A percentile compares a stretch with the other conserved stretches of the same genome.
Conservation (phyloP, 2,113 vertebrate species). For the Kryptolebias marmoratus region DNA sequence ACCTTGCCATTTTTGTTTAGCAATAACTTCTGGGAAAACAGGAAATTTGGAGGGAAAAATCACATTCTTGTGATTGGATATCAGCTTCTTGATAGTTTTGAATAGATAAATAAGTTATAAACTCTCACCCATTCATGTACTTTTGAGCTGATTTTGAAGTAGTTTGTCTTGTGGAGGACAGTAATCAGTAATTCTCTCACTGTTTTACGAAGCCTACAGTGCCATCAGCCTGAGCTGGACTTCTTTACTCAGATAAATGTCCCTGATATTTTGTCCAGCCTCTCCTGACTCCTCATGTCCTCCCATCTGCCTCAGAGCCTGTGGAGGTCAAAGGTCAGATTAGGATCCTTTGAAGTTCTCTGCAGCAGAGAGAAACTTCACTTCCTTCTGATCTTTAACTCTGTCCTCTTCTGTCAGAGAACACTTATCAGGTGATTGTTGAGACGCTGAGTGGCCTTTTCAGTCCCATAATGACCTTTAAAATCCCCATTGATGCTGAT, state of each 20-base stretch:
- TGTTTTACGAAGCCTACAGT: not conserved
- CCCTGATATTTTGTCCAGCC: conserved; percentile 18
- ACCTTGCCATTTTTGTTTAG: not conserved
- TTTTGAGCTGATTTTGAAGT: no score
- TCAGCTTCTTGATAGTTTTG: no score
- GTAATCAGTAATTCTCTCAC: no score
- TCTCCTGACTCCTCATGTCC: conserved; percentile 1
- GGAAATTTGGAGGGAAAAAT: no score
- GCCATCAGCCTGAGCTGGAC: not conserved
- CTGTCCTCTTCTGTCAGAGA: conserved; percentile 32
- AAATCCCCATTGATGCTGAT: not conserved
- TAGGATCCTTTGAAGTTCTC: conserved; percentile 58
- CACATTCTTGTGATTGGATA: no score
- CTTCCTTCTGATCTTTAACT: conserved; percentile 46
- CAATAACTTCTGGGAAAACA: no score
- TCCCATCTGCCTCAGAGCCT: conserved; percentile 18
- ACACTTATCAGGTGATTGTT: conserved; percentile 11
- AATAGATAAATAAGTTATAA: no score
- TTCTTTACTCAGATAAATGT: conserved; percentile 7
- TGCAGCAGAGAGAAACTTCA: conserved; percentile 26
- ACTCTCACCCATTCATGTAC: no score
- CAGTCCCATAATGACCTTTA: not conserved
- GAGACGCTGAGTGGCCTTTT: not conserved
- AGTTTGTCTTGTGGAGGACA: no score
- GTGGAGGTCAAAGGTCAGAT: conserved; percentile 49